These are phyloP conservation scores for Neomicropteryx cornuta DNA, from an alignment of 1,140 invertebrate species.

Conservation along the genomic window DNA sequence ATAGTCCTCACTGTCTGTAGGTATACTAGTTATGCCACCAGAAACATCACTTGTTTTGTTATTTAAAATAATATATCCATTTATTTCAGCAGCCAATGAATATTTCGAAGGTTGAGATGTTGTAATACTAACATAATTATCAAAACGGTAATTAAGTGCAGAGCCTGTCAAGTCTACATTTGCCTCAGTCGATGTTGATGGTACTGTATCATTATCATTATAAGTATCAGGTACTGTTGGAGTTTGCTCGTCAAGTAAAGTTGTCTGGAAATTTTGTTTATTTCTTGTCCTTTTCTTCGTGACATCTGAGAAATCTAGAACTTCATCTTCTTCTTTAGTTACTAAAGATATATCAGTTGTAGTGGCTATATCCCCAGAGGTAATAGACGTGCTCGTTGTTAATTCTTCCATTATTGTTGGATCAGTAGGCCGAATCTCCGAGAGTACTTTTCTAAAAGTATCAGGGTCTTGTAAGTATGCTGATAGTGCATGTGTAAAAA, in stretches of 20 bases:
- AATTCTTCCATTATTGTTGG: constrained; percentile 42
- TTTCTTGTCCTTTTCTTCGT: no score
- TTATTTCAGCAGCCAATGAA: constrained; percentile 31
- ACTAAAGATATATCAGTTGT: constrained; percentile 37
- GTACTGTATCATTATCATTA: no score
- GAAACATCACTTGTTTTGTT: constrained; percentile 15
- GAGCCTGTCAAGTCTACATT: no score
- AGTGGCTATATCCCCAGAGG: constrained; percentile 23
- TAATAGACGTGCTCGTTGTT: constrained; percentile 16
- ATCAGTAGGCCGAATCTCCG: constrained; percentile 65
- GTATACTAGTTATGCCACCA: constrained; percentile 18
- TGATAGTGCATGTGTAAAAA: constrained; percentile 69
- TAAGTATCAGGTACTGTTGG: no score
- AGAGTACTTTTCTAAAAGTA: constrained; percentile 60
- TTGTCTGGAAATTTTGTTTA: no score
- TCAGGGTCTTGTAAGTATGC: constrained; percentile 71
- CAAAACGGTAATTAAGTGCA: no score
- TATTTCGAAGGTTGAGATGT: constrained; percentile 22
- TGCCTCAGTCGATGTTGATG: no score
- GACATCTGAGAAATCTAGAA: constrained; percentile 66
- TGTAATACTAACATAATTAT: no score
- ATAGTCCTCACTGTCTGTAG: constrained; percentile 24
- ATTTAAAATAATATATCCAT: constrained; percentile 21
- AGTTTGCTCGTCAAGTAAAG: no score
- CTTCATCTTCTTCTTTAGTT: constrained; percentile 56